Evolutionary conservation across 2,797 vertebrate species (phyloP), one percentile per base, ranked within the genome.

Genomic region (Tragopan temminckii): DNA sequence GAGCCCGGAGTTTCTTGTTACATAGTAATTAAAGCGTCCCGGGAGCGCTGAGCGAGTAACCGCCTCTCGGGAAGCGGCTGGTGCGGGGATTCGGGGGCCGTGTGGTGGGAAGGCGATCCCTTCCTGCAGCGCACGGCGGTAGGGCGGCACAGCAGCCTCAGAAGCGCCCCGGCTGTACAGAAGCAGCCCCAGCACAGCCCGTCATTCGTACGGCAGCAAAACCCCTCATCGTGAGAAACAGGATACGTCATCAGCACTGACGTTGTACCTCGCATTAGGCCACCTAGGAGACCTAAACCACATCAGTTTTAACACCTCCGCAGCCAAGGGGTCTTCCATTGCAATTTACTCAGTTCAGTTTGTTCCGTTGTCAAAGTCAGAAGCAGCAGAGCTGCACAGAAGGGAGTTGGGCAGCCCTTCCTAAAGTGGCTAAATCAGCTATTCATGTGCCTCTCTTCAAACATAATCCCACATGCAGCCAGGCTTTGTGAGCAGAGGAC

Each of bases 31-130:
- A 57, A 57, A 19, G 53, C 31, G 53, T 57, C 53, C 18, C 3
- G 19, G 31, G 19, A 70, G 27, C 12, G 17, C 8, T 29, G 24
- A 6, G 66, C 2, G 25, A 33, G 9, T 6, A 2, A 14, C 10
- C 2, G 7, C 7, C 27, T 10, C 38, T 11, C 12, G 24, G 24
- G 33, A 12, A 12, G 23, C 55, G 25, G 9, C 14, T 3, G 1
- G 3, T 11, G 5, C 1, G 20, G 36, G 1, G 7, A 7, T 14
- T 27, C 2, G 13, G 10, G 18, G 33, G 45, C 1, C 2, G 6
- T 10, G 0, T 1, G 20, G 7, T 24, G 23, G 5, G 72, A 27
- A n/a, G 57, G 21, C 48, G 11, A 3, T 8, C 4, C 64, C 42
- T 20, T 19, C 7, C 20, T 17, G 52, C 52, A 53, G 25, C 24